Evolutionary conservation across 2,888 invertebrate species (phyloP).

Genomic region (Netelia melanura): DNA sequence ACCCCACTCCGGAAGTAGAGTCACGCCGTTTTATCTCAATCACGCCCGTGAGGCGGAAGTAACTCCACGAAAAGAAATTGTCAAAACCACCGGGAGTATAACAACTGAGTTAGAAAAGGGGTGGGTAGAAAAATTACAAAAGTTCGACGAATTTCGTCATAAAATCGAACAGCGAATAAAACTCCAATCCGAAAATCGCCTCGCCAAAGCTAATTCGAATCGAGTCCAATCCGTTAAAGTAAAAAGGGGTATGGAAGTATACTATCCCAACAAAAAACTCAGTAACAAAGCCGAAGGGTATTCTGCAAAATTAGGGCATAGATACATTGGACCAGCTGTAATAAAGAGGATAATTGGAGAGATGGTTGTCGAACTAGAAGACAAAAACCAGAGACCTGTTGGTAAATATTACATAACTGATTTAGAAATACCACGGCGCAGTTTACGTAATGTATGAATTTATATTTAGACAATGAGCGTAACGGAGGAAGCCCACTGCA

Average conservation of each 20-base stretch:
- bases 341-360: constrained; percentile 51
- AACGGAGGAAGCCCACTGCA: no score
- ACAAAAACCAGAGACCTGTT: constrained; percentile 35
- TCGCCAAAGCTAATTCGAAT: not conserved
- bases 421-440: constrained; percentile 54
- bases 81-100: no score
- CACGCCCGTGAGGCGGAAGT: constrained; percentile 47
- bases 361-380: constrained; percentile 55
- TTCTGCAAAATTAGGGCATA: constrained; percentile 20
- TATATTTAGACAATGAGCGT: not conserved
- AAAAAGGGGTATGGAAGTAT: not conserved
- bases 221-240: not conserved
- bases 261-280: not conserved
- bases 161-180: no score
- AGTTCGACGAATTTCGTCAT: no score
- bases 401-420: constrained; percentile 60
- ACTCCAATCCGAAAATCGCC: no score
- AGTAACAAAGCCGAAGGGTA: constrained; percentile 41
- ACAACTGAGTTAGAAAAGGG: no score
- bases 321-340: constrained; percentile 42
- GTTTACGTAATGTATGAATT: constrained; percentile 23
- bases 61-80: not conserved
- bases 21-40: constrained; percentile 60
- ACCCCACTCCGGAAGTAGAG: constrained; percentile 45
- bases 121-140: no score